Evolutionary conservation across 2,888 invertebrate species (phyloP).

Genomic region (Chouioia cunea): DNA sequence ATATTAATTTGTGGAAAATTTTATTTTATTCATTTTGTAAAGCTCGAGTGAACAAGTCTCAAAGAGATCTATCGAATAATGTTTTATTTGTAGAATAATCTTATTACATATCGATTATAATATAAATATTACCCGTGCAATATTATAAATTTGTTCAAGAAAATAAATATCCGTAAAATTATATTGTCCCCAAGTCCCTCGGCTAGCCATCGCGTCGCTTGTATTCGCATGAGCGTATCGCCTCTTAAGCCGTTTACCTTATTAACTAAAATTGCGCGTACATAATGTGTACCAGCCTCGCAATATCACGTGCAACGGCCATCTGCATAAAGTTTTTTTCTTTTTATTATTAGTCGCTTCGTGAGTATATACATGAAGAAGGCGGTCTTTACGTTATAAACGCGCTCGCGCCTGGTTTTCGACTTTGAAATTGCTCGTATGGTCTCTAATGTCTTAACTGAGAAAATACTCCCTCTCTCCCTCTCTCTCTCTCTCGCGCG

Average conservation of each 20-base stretch:
- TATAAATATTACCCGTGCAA: no score
- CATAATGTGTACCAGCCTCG: conserved; percentile 1
- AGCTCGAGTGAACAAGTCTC: no score
- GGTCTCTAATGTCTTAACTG: conserved; percentile 68
- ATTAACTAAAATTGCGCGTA: conserved; percentile 40
- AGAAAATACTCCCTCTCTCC: conserved; percentile 51
- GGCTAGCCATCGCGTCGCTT: neutral
- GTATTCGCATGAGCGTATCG: neutral
- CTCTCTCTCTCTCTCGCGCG: conserved; percentile 32
- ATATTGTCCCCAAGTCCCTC: conserved; percentile 11
- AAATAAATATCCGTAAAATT: conserved; percentile 28
- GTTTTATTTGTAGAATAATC: no score
- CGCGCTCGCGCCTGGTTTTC: conserved; percentile 57
- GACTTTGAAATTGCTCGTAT: conserved; percentile 62
- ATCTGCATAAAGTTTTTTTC: conserved; percentile 47
- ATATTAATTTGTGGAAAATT: no score
- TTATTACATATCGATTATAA: no score
- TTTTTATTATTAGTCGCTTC: conserved; percentile 21
- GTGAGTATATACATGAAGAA: conserved; percentile 19
- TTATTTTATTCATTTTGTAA: no score
- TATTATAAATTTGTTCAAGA: no score
- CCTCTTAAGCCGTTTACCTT: conserved; percentile 11
- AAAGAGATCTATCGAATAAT: no score
- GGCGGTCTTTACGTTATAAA: conserved; percentile 31
- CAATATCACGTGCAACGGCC: neutral